These are phyloP conservation scores for Agrochola lychnidis DNA, from an alignment of 2,888 invertebrate genomes.

Conservation along the genomic window DNA sequence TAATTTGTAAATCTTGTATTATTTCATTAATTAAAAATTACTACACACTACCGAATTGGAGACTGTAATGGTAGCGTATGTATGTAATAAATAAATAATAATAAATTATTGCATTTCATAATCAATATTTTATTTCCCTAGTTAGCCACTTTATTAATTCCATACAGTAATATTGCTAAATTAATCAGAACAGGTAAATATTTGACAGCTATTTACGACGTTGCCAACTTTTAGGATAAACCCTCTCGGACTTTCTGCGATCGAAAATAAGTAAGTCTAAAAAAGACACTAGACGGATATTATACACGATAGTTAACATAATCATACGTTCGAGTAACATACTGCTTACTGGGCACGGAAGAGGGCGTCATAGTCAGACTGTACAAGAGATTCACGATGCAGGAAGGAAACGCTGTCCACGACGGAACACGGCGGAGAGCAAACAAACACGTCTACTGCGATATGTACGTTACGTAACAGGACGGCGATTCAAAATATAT, in stretches of 20 bases:
- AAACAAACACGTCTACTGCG: constrained; percentile 75
- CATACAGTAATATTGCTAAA: too few relatives aligned
- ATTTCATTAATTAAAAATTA: too few relatives aligned
- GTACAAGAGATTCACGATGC: constrained; percentile 69
- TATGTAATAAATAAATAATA: too few relatives aligned
- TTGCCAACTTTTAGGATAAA: too few relatives aligned
- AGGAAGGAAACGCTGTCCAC: constrained; percentile 63
- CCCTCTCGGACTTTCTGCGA: constrained; percentile 47
- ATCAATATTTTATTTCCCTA: too few relatives aligned
- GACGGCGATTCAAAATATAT: constrained; percentile 82
- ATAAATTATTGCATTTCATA: too few relatives aligned
- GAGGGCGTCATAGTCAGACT: constrained; percentile 27
- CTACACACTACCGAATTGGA: too few relatives aligned
- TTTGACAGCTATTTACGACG: constrained; percentile 4
- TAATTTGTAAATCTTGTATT: too few relatives aligned
- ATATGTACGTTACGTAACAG: constrained; percentile 85
- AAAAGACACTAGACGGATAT: constrained; percentile 39
- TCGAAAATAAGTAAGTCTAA: constrained; percentile 53
- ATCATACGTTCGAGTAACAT: constrained; percentile 46
- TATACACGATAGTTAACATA: constrained; percentile 39
- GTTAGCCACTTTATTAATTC: too few relatives aligned
- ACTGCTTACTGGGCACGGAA: constrained; percentile 23
- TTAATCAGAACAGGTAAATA: too few relatives aligned
- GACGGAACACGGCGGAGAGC: constrained; percentile 42
- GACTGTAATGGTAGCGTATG: too few relatives aligned